phyloP scores from a whole-genome alignment of 2,797 vertebrate species.

The Takifugu ocellatus region DNA sequence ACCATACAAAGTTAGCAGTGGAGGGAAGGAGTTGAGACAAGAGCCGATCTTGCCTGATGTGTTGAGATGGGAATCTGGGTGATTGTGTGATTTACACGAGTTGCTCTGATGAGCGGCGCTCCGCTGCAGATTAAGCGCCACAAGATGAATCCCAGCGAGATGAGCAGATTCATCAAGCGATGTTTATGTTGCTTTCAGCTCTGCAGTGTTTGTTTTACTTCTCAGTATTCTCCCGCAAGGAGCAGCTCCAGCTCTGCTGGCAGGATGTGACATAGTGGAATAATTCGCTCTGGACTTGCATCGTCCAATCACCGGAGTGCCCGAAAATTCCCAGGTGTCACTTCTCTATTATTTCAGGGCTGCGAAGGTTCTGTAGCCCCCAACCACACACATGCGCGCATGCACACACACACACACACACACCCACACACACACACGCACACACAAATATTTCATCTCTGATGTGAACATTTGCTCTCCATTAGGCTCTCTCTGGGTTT shows the following conservation, averaged over 20 bases:
- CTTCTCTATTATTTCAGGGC: conserved; percentile 42
- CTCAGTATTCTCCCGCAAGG: conserved; percentile 3
- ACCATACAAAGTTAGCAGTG: too few relatives aligned
- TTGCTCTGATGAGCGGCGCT: too few relatives aligned
- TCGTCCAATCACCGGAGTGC: conserved; percentile 33
- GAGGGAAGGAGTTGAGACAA: too few relatives aligned
- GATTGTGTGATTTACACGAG: too few relatives aligned
- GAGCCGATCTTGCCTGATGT: too few relatives aligned
- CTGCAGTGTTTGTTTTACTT: conserved; percentile 12
- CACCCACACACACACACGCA: conserved; percentile 56
- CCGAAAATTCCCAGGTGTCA: conserved; percentile 47
- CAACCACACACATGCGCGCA: not conserved
- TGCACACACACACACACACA: conserved; percentile 23
- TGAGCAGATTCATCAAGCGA: conserved; percentile 11
- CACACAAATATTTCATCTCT: conserved; percentile 63
- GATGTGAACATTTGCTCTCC: conserved; percentile 67
- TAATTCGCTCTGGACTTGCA: conserved; percentile 27
- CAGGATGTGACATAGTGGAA: conserved; percentile 39
- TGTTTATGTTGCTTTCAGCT: conserved; percentile 5
- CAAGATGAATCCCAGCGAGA: not conserved
- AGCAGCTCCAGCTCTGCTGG: conserved; percentile 13
- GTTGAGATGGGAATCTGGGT: too few relatives aligned
- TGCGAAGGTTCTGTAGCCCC: conserved; percentile 31
- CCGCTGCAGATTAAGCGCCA: not conserved
- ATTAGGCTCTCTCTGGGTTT: conserved; percentile 64